These are phyloP conservation scores for Mustela nigripes DNA, from an alignment of 2,113 vertebrate species.

Conservation along the genomic window DNA sequence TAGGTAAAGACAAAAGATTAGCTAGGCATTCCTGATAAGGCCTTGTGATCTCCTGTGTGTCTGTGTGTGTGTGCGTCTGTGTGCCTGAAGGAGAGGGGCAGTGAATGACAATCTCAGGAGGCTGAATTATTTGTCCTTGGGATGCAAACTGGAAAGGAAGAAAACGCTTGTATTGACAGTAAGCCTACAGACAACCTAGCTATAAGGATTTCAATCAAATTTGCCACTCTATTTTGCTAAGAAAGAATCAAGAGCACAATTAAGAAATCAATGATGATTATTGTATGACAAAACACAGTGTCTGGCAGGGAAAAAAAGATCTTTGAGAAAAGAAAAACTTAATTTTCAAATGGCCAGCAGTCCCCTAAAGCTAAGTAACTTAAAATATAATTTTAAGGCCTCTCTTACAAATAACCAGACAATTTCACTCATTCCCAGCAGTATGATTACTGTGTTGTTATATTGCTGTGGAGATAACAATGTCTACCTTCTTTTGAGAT, in stretches of 20 bases:
- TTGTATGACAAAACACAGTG: constrained; percentile 46
- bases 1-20: neutral
- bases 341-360: neutral
- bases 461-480: neutral
- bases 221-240: neutral
- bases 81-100: neutral
- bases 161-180: neutral
- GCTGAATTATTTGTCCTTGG: constrained; percentile 23
- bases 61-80: neutral
- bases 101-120: neutral
- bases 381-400: neutral
- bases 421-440: constrained; percentile 10
- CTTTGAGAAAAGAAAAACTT: constrained; percentile 5
- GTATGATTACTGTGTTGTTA: neutral
- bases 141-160: neutral
- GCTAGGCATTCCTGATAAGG: neutral
- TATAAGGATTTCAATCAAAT: constrained; percentile 61
- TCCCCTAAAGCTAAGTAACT: constrained; percentile 19
- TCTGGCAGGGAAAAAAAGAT: neutral
- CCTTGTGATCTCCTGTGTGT: neutral
- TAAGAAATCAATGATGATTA: constrained; percentile 62
- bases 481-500: constrained; percentile 61
- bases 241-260: constrained; percentile 60
- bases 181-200: constrained; percentile 47
- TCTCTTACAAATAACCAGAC: constrained; percentile 26